phyloP scores from a whole-genome alignment of 2,888 invertebrate genomes.

The Homarus gammarus region DNA sequence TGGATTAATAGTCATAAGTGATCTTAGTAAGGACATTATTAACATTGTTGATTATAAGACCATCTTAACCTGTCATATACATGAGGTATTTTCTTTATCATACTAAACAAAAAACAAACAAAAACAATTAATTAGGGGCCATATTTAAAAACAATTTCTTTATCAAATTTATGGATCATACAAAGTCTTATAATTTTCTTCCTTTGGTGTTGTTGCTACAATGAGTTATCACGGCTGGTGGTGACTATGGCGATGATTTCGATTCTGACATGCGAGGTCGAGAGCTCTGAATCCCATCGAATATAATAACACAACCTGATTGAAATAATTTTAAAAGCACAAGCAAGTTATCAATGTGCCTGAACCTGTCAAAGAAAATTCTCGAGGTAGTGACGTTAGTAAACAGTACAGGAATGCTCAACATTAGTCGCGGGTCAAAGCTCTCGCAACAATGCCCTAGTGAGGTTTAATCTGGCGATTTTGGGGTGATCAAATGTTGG shows the following conservation, averaged over 20 bases:
- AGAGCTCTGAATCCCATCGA: background rate
- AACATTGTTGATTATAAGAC: slow-evolving; percentile 23
- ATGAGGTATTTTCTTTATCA: slow-evolving; percentile 50
- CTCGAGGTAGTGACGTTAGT: no score
- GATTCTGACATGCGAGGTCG: slow-evolving; percentile 1
- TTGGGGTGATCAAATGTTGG: slow-evolving; percentile 13
- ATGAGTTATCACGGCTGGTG: slow-evolving; percentile 18
- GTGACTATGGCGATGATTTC: background rate
- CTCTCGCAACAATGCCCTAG: background rate
- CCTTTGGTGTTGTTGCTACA: slow-evolving; percentile 38
- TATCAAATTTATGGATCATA: slow-evolving; percentile 7
- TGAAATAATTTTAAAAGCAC: no score
- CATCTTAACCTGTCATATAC: slow-evolving; percentile 28
- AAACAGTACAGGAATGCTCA: no score
- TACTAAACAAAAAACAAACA: slow-evolving; percentile 19
- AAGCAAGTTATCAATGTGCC: no score
- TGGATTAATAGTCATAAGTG: background rate
- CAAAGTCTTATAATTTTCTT: background rate
- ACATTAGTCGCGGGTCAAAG: background rate
- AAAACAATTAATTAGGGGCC: background rate
- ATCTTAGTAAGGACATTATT: slow-evolving; percentile 30
- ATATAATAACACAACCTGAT: no score
- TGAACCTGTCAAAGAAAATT: no score
- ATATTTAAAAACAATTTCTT: background rate
- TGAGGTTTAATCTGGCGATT: background rate